These are phyloP conservation scores for Proisotoma minuta DNA, from an alignment of 2,888 invertebrate species.

Conservation along the genomic window DNA sequence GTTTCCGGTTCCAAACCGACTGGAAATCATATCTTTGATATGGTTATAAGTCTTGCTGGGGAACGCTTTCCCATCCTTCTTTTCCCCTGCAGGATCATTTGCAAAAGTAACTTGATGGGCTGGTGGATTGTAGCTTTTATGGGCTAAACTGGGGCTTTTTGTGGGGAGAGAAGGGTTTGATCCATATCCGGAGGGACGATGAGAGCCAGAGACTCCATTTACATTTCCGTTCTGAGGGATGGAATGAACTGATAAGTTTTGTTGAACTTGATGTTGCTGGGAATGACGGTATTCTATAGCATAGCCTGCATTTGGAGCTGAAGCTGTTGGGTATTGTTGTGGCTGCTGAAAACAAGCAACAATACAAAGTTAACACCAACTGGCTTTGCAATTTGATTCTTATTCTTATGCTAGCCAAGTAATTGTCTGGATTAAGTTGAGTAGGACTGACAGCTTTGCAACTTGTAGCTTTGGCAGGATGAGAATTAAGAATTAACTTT, in stretches of 20 bases:
- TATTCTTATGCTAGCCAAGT: no score
- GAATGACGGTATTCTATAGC: conserved; percentile 41
- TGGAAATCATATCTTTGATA: conserved; percentile 76
- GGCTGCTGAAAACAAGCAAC: not conserved
- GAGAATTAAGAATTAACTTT: no score
- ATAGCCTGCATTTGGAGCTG: conserved; percentile 23
- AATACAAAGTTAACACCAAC: no score
- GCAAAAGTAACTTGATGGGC: not conserved
- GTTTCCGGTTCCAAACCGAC: conserved; percentile 71
- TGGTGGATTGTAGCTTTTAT: conserved; percentile 28
- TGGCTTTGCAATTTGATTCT: no score
- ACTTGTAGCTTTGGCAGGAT: no score
- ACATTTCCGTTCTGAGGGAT: conserved; percentile 15
- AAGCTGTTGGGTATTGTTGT: conserved; percentile 19
- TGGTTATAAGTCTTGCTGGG: conserved; percentile 75
- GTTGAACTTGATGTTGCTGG: conserved; percentile 34
- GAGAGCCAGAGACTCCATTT: conserved; percentile 19
- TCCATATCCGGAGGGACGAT: conserved; percentile 25
- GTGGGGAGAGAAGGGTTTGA: conserved; percentile 37
- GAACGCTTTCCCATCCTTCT: conserved; percentile 53
- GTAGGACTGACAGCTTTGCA: conserved; percentile 32
- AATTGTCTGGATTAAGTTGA: conserved; percentile 37
- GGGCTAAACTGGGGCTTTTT: conserved; percentile 42
- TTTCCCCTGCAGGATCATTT: conserved; percentile 17
- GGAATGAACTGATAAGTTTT: conserved; percentile 41